Percentiles rank a stretch among this genome's conserved stretches.
These are phyloP conservation scores for Epizoanthus scotinus DNA, from an alignment of 92 coral and sea anemone genomes.

Conservation along the genomic window DNA sequence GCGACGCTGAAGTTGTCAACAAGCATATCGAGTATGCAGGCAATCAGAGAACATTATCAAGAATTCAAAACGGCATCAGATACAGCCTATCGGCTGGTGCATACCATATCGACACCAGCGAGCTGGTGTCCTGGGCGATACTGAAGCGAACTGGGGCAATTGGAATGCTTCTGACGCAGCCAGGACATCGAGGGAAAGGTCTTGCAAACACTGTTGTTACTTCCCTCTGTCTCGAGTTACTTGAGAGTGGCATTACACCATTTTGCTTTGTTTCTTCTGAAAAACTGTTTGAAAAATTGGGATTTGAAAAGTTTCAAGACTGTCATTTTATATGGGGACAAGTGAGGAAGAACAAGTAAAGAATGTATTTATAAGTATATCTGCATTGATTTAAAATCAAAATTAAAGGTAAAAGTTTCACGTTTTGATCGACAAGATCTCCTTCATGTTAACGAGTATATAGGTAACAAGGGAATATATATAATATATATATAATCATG, in stretches of 20 bases:
- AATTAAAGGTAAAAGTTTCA: no score
- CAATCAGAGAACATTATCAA: constrained; percentile 10
- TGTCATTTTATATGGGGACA: constrained; percentile 4
- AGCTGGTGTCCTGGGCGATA: constrained; percentile 46
- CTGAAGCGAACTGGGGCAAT: constrained; percentile 31
- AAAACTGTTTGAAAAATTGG: constrained; percentile 28
- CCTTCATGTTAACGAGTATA: no score
- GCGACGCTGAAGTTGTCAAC: constrained; percentile 17
- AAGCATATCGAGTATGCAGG: constrained; percentile 17
- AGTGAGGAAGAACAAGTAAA: background rate
- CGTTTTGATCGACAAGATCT: no score
- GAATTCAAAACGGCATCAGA: constrained; percentile 29
- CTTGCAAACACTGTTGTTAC: constrained; percentile 40
- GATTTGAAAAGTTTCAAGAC: constrained; percentile 26
- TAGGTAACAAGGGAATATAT: no score
- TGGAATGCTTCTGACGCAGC: constrained; percentile 25
- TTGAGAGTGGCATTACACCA: constrained; percentile 5
- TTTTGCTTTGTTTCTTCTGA: constrained; percentile 11
- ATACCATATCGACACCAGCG: constrained; percentile 27
- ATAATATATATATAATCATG: no score
- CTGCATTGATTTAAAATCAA: no score
- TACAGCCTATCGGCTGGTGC: constrained; percentile 46
- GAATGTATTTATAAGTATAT: no score
- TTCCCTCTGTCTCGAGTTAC: constrained; percentile 27
- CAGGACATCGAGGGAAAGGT: constrained; percentile 40